Base-by-base conservation (phyloP, 2,797 vertebrate species). In the Cyprinella venusta region DNA sequence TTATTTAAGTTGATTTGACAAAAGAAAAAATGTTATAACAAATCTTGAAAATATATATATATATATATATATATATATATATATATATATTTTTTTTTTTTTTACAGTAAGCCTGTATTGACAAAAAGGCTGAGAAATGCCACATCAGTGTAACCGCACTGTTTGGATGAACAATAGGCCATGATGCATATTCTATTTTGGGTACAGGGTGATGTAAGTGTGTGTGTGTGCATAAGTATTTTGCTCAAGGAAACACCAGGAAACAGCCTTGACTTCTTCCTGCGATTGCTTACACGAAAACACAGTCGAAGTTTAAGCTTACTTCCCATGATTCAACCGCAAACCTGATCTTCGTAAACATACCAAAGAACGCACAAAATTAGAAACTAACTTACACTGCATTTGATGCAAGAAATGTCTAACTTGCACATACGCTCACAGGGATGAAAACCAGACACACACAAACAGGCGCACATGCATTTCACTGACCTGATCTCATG, bases 231-330 rank as follows among this genome's bases (percentile, higher is more conserved):
- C 0, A 30, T 67, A 71, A 50, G n/a, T 52, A 56, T 86, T 79
- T 67, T 76, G 75, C 69, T 40, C 8, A 26, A 69, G 76, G 40
- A 76, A 79, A 80, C 36, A 65, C 80, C 64, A 65, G 64, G 45
- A 68, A 76, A 72, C 45, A 76, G 64, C 45, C 68, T 71, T 79
- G 85, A 85, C 83, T 64, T 72, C 71, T 86, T 88, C 85, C 87
- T 87, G 85, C 19, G 36, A 86, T n/a, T 45, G 48, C 74, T 24
- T 40, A 26, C 26, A 80, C 10, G 9, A 78, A 84, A 76, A 64
- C 8, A 70, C 8, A n/a, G 52, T 26, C 50, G 45, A 84, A 74
- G 63, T 40, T 75, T 54, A 80, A 30, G 36, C 75, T 45, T 45
- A 65, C 70, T 72, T 72, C 84, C 68, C 36, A 33, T 19, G 33